phyloP scores from a whole-genome alignment of 2,888 invertebrate genomes.

The Allolobophora icterica region DNA sequence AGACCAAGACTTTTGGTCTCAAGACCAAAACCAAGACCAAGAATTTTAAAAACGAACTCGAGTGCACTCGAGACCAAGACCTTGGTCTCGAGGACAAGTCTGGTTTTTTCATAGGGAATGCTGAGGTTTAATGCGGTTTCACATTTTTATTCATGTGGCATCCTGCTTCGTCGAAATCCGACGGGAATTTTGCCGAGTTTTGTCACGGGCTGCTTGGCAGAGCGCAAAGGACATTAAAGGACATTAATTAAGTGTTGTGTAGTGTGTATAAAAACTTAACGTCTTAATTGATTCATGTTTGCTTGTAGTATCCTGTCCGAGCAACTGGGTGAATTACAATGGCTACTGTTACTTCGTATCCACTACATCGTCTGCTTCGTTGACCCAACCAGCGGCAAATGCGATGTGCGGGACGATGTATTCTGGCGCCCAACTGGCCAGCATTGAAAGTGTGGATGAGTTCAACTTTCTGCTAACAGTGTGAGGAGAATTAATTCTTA shows the following conservation, averaged over 20 bases:
- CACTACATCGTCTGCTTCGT: background rate
- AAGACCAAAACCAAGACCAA: too few species aligned
- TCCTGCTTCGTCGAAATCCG: too few species aligned
- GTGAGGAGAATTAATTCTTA: background rate
- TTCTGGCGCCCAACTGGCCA: background rate
- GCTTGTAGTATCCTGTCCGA: background rate
- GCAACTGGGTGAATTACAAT: background rate
- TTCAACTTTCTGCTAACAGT: background rate
- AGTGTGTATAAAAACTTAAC: background rate
- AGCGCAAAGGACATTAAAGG: background rate
- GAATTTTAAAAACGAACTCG: too few species aligned
- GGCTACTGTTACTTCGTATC: background rate
- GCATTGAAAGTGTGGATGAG: background rate
- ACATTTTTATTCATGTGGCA: too few species aligned
- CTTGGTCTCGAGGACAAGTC: too few species aligned
- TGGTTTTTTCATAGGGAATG: too few species aligned
- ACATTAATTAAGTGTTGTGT: too few species aligned
- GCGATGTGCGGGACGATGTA: background rate
- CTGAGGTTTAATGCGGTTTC: too few species aligned
- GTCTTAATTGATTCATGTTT: background rate
- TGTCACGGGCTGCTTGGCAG: background rate
- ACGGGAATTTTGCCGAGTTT: background rate
- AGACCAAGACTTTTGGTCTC: too few species aligned
- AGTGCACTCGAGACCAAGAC: too few species aligned
- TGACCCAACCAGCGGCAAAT: background rate